Evolutionary conservation across 2,888 invertebrate genomes (phyloP).

Genomic region (Mythimna albipuncta): DNA sequence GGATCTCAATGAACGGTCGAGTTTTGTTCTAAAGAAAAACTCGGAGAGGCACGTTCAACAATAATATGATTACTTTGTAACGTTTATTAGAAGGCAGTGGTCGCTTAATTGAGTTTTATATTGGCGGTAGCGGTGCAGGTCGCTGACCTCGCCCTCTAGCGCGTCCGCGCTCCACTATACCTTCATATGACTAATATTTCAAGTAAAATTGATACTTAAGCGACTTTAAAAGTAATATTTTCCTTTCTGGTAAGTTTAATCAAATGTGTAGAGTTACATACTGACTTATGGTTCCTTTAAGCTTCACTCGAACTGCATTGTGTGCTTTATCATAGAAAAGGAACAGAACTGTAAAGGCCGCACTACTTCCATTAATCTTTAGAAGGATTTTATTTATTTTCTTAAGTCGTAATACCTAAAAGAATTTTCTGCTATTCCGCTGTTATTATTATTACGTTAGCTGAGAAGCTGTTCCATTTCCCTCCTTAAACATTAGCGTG

Average conservation of each 20-base stretch:
- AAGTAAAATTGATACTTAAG: slow-evolving; percentile 19
- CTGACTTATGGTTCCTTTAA: slow-evolving; percentile 57
- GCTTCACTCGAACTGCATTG: slow-evolving; percentile 55
- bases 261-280: slow-evolving; percentile 33
- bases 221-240: slow-evolving; percentile 21
- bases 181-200: slow-evolving; percentile 47
- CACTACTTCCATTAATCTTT: slow-evolving; percentile 56
- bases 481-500: slow-evolving; percentile 15
- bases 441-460: slow-evolving; percentile 28
- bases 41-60: slow-evolving; percentile 58
- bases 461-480: slow-evolving; percentile 13
- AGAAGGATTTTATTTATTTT: slow-evolving; percentile 46
- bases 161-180: slow-evolving; percentile 59
- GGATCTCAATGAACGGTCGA: slow-evolving; percentile 50
- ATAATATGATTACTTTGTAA: slow-evolving; percentile 71
- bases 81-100: slow-evolving; percentile 72
- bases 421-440: slow-evolving; percentile 15
- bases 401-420: slow-evolving; percentile 37
- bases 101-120: slow-evolving; percentile 71
- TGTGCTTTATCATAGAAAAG: slow-evolving; percentile 62
- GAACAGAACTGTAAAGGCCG: slow-evolving; percentile 46
- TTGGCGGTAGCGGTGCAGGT: slow-evolving; percentile 62
- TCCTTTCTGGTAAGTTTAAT: slow-evolving; percentile 26
- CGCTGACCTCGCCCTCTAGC: slow-evolving; percentile 69
- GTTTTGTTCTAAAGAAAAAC: slow-evolving; percentile 54